Base-by-base conservation (phyloP, 2,888 invertebrate species). In the Proisotoma minuta region DNA sequence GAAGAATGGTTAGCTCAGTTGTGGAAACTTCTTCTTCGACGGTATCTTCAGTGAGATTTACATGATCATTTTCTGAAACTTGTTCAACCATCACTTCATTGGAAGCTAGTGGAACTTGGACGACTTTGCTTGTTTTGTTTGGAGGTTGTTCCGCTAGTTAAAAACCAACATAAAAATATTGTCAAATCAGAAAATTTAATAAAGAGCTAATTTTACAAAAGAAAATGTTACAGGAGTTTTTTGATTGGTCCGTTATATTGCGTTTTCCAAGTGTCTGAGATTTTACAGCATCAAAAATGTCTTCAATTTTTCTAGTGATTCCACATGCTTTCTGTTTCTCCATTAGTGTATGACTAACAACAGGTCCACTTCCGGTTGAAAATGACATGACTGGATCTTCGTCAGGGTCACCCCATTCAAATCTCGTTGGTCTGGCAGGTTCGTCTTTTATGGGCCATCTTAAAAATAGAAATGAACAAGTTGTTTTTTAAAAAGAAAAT, bases 391-490 rank as follows among this genome's bases (percentile, higher is more conserved):
- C 8, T 87, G 88, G 15, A 85, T 85, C 56, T 80, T 81, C 60
- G 64, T 84, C 84, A 24, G 86, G 82, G 53, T 87, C 87, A 0
- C 88, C 87, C 76, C 87, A 81, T 76, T 89, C 89, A 76, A 84
- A 84, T 68, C 84, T 76, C 0, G 83, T 84, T 23, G 84, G 84
- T 62, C 81, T 81, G 0, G 84, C 81, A 10, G 80, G 77, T 56
- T 79, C 79, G 70, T 82, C 82, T 39, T 75, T 49, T 22, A 47
- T 48, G 28, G 34, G 54, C 54, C 54, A 54, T 22, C 54, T 54
- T 23, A 50, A 22, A 18, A 51, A 27, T 27, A n/a, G n/a, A n/a
- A n/a, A n/a, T n/a, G n/a, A n/a, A n/a, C n/a, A n/a, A n/a, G n/a
- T n/a, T n/a, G n/a, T n/a, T n/a, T n/a, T n/a, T n/a, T n/a, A n/a